Evolutionary conservation across 2,797 vertebrate species (phyloP), one percentile per base, ranked within the genome.

Genomic region (Takifugu rubripes): DNA sequence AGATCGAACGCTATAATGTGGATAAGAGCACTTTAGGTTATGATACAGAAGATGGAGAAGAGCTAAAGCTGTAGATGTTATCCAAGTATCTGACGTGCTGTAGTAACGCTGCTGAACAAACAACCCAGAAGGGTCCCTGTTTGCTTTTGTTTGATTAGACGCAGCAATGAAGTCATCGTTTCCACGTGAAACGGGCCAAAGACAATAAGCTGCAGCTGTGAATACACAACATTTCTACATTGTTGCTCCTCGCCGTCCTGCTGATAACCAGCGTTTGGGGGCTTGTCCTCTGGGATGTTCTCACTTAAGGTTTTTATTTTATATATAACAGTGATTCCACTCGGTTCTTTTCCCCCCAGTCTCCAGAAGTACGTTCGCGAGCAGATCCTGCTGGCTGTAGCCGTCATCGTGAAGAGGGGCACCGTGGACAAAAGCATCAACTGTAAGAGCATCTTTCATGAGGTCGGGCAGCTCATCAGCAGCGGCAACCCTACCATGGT

Each of bases 321-420:
- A 21, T 21, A 21, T 21, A 21, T 1, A 21, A 21, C 21, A 21
- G 21, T 33, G 31, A 33, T 33, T 33, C 31, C 10, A 10, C 21
- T 56, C 44, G 9, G 46, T 6, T 1, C 45, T 16, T 64, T 46
- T 52, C 64, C 63, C 85, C 80, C 31, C 88, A 99, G 97, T 83
- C 92, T 99, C 69, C 97, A 99, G 85, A 98, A 98, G 70, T 99
- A 98, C 1, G 97, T 99, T 56, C 93, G 97, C 61, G 97, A 99
- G 88, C 97, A 99, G 92, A 98, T 99, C 86, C 88, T 99, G 4
- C 85, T 98, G 87, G 97, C 97, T 0, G 95, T 98, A 82, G 97
- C 97, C 0, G 97, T 99, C 66, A 96, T 99, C 70, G 95, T 99
- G 80, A 99, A 99, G 87, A 85, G 97, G 63, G 96, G 96, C 75